Conservation (phyloP, 1,140 invertebrate species). For the Linepithema humile region DNA sequence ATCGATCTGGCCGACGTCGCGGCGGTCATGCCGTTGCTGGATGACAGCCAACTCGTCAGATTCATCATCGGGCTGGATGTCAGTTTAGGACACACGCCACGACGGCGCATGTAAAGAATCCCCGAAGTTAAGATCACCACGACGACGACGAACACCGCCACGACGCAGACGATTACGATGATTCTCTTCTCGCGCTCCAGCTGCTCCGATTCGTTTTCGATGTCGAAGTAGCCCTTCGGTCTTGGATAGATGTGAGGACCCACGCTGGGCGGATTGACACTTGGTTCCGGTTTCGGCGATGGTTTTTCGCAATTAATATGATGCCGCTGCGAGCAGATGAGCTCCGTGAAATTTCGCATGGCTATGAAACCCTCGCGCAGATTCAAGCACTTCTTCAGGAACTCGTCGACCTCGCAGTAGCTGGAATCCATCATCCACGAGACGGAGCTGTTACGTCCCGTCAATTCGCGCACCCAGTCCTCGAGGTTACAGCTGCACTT, state of each 20-base stretch:
- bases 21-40: constrained; percentile 80
- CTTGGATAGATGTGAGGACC: constrained; percentile 80
- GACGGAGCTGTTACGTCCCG: constrained; percentile 78
- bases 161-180: constrained; percentile 83
- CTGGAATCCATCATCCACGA: constrained; percentile 85
- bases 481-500: constrained; percentile 87
- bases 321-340: constrained; percentile 84
- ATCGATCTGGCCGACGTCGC: constrained; percentile 86
- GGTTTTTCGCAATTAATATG: constrained; percentile 78
- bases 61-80: constrained; percentile 77
- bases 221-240: constrained; percentile 80
- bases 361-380: constrained; percentile 86
- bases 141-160: constrained; percentile 83
- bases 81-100: constrained; percentile 84
- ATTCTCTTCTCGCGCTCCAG: constrained; percentile 82
- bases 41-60: constrained; percentile 77
- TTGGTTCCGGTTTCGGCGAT: constrained; percentile 72
- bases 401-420: constrained; percentile 86
- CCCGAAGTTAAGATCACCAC: constrained; percentile 84
- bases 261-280: constrained; percentile 80
- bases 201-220: constrained; percentile 80
- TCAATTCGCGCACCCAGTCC: constrained; percentile 84
- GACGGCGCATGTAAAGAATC: constrained; percentile 84
- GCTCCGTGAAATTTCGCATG: constrained; percentile 87
- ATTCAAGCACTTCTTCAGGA: constrained; percentile 87